Evolutionary conservation across 2,113 vertebrate species (phyloP).

Genomic region (Shinisaurus crocodilurus): DNA sequence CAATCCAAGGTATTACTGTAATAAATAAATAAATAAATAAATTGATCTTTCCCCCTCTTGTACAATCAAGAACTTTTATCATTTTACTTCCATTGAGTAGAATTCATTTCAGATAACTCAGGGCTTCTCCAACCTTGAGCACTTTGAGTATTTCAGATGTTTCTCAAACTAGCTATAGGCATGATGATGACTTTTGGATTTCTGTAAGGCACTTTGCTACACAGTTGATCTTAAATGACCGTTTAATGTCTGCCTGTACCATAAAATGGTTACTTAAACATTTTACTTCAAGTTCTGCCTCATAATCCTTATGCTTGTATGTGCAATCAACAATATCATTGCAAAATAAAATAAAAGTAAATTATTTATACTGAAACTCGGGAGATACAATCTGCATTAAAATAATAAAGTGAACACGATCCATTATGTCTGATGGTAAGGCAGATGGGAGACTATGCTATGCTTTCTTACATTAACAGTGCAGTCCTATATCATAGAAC

Average conservation of each 20-base stretch:
- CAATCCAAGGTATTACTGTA: too few species aligned
- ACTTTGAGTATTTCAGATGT: background rate
- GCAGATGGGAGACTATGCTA: too few species aligned
- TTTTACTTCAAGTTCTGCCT: conserved; percentile 23
- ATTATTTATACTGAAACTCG: too few species aligned
- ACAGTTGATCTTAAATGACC: conserved; percentile 9
- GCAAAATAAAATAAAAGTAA: background rate
- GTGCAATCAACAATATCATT: background rate
- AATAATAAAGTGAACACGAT: too few species aligned
- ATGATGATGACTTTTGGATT: background rate
- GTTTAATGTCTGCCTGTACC: conserved; percentile 32
- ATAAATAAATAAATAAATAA: too few species aligned
- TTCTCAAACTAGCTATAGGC: conserved; percentile 1
- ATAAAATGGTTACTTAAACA: conserved; percentile 36
- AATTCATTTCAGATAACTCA: background rate
- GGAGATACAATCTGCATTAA: background rate
- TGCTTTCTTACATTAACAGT: too few species aligned
- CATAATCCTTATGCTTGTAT: background rate
- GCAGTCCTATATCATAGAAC: too few species aligned
- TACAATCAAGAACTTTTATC: background rate
- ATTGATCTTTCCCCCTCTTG: background rate
- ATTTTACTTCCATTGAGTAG: background rate
- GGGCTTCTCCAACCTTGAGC: background rate
- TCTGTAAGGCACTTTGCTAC: conserved; percentile 20
- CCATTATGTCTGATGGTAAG: too few species aligned